Conservation (phyloP, 1,140 invertebrate genomes). For the Melitaea cinxia region DNA sequence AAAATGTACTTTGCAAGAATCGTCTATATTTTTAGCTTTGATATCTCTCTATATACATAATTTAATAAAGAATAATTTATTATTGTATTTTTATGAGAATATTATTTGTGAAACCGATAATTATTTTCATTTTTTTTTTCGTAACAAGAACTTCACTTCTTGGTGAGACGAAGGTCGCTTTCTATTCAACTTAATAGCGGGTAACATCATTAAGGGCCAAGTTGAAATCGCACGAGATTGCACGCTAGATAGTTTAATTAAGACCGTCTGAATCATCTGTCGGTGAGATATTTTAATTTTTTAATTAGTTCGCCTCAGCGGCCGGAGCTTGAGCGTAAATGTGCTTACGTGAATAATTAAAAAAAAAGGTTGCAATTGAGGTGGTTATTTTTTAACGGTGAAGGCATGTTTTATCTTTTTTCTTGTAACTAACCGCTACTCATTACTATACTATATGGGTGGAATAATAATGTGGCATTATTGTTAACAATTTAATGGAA, state of each 20-base stretch:
- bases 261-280: slow-evolving; percentile 31
- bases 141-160: no score
- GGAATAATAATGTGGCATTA: no score
- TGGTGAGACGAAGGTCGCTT: background rate
- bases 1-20: no score
- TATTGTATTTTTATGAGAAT: background rate
- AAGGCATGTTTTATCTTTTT: background rate
- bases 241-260: slow-evolving; percentile 48
- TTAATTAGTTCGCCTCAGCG: slow-evolving; percentile 11
- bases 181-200: background rate
- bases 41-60: no score
- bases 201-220: slow-evolving; percentile 24
- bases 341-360: background rate
- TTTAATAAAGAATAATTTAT: no score
- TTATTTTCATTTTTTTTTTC: background rate
- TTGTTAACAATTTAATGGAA: no score
- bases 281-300: slow-evolving; percentile 25
- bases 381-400: background rate
- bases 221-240: slow-evolving; percentile 35
- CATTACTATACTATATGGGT: no score
- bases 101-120: background rate
- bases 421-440: no score
- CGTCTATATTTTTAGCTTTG: background rate
- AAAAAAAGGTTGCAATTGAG: background rate
- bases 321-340: slow-evolving; percentile 8